Conservation (phyloP, 2,888 invertebrate species). For the Embidobia sp. region DNA sequence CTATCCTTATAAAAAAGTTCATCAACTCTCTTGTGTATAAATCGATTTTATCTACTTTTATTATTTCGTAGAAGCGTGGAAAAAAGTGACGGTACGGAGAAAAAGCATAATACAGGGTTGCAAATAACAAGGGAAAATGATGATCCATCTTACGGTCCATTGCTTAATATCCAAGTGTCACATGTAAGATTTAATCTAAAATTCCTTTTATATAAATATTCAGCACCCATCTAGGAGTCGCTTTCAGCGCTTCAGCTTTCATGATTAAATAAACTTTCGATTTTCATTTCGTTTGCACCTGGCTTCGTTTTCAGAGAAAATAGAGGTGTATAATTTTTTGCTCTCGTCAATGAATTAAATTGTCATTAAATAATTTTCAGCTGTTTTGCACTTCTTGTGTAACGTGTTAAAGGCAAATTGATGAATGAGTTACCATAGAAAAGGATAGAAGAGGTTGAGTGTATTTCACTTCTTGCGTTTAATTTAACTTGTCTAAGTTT, state of each 20-base stretch:
- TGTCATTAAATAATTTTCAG: slow-evolving; percentile 58
- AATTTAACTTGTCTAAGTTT: slow-evolving; percentile 80
- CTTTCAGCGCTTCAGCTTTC: slow-evolving; percentile 4
- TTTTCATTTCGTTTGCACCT: slow-evolving; percentile 4
- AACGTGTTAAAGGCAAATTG: slow-evolving; percentile 73
- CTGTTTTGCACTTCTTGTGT: slow-evolving; percentile 58
- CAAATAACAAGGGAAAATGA: slow-evolving; percentile 67
- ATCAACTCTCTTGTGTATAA: slow-evolving; percentile 13
- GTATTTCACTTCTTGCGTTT: slow-evolving; percentile 70
- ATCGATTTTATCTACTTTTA: slow-evolving; percentile 49
- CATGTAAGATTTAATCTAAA: slow-evolving; percentile 60
- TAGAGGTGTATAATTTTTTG: no score
- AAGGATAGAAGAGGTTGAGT: slow-evolving; percentile 72
- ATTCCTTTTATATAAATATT: slow-evolving; percentile 51
- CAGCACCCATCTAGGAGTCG: background rate
- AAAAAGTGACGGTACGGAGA: slow-evolving; percentile 39
- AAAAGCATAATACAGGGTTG: slow-evolving; percentile 53
- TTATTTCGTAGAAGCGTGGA: slow-evolving; percentile 37
- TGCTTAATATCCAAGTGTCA: slow-evolving; percentile 67
- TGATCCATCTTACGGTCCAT: slow-evolving; percentile 69
- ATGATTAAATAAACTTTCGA: slow-evolving; percentile 16
- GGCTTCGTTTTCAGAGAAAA: no score
- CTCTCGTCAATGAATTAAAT: slow-evolving; percentile 30
- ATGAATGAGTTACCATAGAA: slow-evolving; percentile 75
- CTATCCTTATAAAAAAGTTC: background rate